phyloP scores from a whole-genome alignment of 1,140 invertebrate species.

The Zelostemma sp. region DNA sequence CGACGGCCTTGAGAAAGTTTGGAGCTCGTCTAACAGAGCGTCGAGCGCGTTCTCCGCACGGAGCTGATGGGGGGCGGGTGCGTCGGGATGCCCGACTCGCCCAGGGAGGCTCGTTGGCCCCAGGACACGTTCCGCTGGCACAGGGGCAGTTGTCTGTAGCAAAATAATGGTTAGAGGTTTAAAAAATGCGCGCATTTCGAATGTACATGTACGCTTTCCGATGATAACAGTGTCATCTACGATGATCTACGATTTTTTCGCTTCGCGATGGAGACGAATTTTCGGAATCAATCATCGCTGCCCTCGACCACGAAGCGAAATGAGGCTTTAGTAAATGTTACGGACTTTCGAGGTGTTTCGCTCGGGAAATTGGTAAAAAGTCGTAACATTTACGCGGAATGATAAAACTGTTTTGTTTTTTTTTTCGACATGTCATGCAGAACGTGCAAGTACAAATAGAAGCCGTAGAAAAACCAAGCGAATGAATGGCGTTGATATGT shows the following conservation, averaged over 20 bases:
- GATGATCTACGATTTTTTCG: too few species aligned
- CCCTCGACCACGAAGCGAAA: too few species aligned
- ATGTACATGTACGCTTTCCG: too few species aligned
- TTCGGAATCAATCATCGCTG: too few species aligned
- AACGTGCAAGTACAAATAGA: slow-evolving; percentile 23
- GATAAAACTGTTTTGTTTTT: background rate
- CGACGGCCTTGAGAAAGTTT: slow-evolving; percentile 83
- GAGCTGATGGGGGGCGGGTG: slow-evolving; percentile 73
- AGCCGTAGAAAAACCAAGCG: slow-evolving; percentile 11
- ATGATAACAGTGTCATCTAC: too few species aligned
- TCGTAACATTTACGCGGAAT: too few species aligned
- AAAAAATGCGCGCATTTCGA: too few species aligned
- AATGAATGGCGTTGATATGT: slow-evolving; percentile 6
- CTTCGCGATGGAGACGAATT: too few species aligned
- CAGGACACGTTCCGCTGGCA: slow-evolving; percentile 73
- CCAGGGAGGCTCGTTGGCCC: slow-evolving; percentile 73
- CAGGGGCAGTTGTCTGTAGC: slow-evolving; percentile 71
- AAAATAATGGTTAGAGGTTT: background rate
- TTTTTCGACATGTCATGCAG: background rate
- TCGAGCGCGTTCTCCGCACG: slow-evolving; percentile 94
- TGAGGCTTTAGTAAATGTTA: too few species aligned
- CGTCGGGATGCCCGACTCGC: slow-evolving; percentile 74
- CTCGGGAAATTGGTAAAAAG: too few species aligned
- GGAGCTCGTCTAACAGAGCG: slow-evolving; percentile 92
- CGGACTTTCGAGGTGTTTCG: too few species aligned